These are phyloP conservation scores for Conops quadrifasciatus DNA, from an alignment of 2,888 invertebrate genomes.

Conservation along the genomic window DNA sequence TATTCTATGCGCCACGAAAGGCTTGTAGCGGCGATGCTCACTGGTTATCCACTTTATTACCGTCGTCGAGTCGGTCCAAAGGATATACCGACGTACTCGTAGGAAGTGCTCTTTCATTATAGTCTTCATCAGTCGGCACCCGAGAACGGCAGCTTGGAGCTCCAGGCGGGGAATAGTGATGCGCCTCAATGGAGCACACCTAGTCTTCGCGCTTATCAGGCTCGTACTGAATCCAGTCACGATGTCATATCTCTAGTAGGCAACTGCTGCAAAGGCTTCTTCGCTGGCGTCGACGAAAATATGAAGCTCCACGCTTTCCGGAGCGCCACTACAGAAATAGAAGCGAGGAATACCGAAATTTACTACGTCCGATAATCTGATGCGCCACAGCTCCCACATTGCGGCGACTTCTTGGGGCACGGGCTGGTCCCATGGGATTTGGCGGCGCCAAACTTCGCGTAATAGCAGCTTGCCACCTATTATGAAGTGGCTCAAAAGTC, in stretches of 20 bases:
- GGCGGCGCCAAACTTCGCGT: neutral
- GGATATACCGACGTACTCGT: slow-evolving; percentile 5
- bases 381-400: neutral
- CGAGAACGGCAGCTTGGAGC: slow-evolving; percentile 35
- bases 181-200: slow-evolving; percentile 37
- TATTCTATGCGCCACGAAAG: neutral
- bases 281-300: too few species aligned
- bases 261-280: slow-evolving; percentile 8
- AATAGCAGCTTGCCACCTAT: neutral
- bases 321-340: neutral
- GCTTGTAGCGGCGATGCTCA: slow-evolving; percentile 2
- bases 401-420: neutral
- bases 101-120: slow-evolving; percentile 22
- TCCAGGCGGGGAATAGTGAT: neutral
- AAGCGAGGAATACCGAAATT: slow-evolving; percentile 2
- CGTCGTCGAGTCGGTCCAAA: slow-evolving; percentile 3
- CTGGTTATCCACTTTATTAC: neutral
- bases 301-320: neutral
- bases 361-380: neutral
- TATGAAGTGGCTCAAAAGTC: neutral
- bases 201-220: slow-evolving; percentile 11
- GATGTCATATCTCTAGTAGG: neutral
- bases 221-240: neutral
- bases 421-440: too few species aligned
- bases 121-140: slow-evolving; percentile 32